Conservation (phyloP, 2,113 vertebrate species). For the Psophia crepitans region DNA sequence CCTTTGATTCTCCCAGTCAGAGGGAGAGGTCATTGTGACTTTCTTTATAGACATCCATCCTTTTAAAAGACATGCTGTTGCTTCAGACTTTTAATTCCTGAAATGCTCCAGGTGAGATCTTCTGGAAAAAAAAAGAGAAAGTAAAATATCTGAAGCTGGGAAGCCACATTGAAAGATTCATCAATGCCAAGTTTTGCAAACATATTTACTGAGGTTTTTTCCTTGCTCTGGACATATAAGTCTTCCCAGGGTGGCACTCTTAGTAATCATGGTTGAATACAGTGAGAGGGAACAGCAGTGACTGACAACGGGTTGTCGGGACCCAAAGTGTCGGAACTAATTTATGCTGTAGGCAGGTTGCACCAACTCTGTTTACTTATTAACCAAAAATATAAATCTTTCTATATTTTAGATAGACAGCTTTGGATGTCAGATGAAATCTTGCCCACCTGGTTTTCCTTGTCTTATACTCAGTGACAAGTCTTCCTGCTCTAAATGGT, state of each 20-base stretch:
- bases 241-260: background rate
- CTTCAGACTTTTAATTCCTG: background rate
- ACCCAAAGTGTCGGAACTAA: background rate
- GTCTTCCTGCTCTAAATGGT: background rate
- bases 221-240: background rate
- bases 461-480: background rate
- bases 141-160: background rate
- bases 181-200: background rate
- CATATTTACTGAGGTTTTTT: background rate
- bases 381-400: background rate
- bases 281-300: background rate
- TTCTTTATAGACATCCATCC: background rate
- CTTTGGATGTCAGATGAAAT: background rate
- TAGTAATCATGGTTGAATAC: background rate
- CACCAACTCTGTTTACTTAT: background rate
- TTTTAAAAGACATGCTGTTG: background rate
- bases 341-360: background rate
- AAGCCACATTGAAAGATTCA: background rate
- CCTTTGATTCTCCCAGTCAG: background rate
- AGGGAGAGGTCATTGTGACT: background rate
- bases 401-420: background rate
- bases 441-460: background rate
- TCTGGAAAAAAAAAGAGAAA: background rate
- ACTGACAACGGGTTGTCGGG: rapidly evolving
- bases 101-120: background rate